Base-by-base conservation (phyloP, 2,797 vertebrate genomes). In the Microtus californicus region DNA sequence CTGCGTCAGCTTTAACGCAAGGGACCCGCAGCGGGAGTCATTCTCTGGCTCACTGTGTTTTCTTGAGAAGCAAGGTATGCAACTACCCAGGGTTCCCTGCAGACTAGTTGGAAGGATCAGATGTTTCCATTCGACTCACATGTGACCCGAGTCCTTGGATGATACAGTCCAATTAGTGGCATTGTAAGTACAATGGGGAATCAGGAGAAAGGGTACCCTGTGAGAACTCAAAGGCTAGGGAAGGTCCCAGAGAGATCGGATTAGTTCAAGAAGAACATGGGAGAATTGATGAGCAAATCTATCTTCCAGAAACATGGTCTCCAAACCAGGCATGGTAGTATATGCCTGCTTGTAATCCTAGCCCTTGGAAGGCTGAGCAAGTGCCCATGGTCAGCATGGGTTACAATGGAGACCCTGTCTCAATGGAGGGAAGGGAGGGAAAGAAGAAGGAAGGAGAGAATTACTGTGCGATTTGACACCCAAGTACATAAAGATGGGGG, bases 111-210 rank as follows among this genome's bases (percentile, higher is more conserved):
- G 51, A 95, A 82, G 93, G 45, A 80, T 34, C 82, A 87, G 23
- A 34, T 82, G 56, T 76, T 94, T 51, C 87, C 76, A 54, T 87
- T 73, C 89, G 54, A 96, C 59, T 77, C 56, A 87, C 61, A 79
- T 48, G 61, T 80, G 81, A 94, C 29, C n/a, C 6, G 74, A 88
- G 54, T 95, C 61, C 17, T 80, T 91, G 79, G 74, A 37, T 37
- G 51, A 73, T 19, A 67, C 89, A 65, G 81, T 76, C 9, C 25
- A 74, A 51, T 79, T 69, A 93, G 54, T 1, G 2, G n/a, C 61
- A 0, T n/a, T 89, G 13, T n/a, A 65, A 65, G 11, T 69, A 13
- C 27, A 73, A 6, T n/a, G 23, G 27, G 48, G 61, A 51, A 76
- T 88, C 80, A 69, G 83, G n/a, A 45, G 51, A 73, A 73, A 25